Evolutionary conservation across 2,888 invertebrate genomes (phyloP), one percentile per base, ranked within the genome.

Genomic region (Anagyrus pseudococci): DNA sequence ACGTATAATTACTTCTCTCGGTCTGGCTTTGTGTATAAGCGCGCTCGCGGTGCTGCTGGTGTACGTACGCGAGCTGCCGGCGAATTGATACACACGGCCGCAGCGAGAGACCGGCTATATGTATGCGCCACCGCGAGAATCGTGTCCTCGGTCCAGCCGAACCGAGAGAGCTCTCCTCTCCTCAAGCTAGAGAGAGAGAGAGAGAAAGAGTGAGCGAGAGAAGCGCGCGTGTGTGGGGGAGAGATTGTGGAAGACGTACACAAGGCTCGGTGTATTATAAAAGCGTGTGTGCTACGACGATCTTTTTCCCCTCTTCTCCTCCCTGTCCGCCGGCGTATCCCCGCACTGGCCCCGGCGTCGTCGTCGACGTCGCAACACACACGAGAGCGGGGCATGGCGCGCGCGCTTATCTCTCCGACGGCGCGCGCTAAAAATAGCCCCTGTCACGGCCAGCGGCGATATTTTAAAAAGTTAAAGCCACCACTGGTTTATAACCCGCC

Each of bases 391-490:
- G n/a, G n/a, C n/a, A n/a, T n/a, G n/a, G n/a, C 67, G 37, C 58
- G 33, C 53, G 44, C 68, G 78, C 79, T 80, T 80, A 79, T 80
- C 80, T 79, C 33, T 37, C n/a, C 75, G 73, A 65, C 72, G 29
- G 40, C 48, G 48, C 40, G 72, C 62, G 74, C 79, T 79, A 80
- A 80, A 80, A 80, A 78, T 80, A 80, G 75, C 76, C 67, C 72
- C 75, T 77, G 77, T 80, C 79, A 80, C 76, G 80, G 80, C 78
- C 79, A 79, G 75, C 74, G 72, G 75, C 76, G 78, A 79, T 79
- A 79, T 79, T 77, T 79, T 73, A 78, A 76, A 77, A 77, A 76
- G 75, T 75, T 75, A 72, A 75, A 75, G 70, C 74, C 73, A 74
- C 56, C 41, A 58, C 46, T 41, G 47, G 15, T 17, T 41, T 26